Base-by-base conservation (phyloP, 1,140 invertebrate species). In the Drosophila hydei region DNA sequence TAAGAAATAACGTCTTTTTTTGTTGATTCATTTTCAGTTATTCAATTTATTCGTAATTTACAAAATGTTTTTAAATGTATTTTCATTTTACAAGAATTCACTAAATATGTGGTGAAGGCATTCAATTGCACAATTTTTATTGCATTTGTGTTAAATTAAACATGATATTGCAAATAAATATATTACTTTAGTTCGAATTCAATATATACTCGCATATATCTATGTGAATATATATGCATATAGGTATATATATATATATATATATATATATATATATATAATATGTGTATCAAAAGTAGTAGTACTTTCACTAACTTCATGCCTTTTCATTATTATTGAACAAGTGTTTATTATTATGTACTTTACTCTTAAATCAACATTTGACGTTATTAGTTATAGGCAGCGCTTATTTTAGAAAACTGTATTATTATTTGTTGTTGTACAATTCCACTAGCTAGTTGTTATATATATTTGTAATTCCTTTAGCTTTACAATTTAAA, bases 291-390 rank as follows among this genome's bases (percentile, higher is more conserved):
- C 69, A 81, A 85, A 85, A 85, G 64, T 77, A 63, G 77, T 59
- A 50, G 61, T 81, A 62, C 63, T 81, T 83, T 70, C 77, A 87
- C 27, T 74, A 30, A 68, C 70, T 77, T 70, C 71, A 87, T 85
- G 72, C 54, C 51, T 48, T 71, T 63, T 59, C 55, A 61, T 56
- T 67, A 45, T 45, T 47, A 83, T 71, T 55, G 56, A 83, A 83
- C 75, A 75, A 83, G 68, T 77, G 38, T 42, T 42, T 16, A 64
- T 76, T 54, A 38, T 45, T 56, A 65, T 77, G 68, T 74, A 77
- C 70, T 72, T 74, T 72, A 67, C 47, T 58, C 78, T 87, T 88
- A 87, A 75, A 77, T 78, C 77, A 88, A 87, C 75, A 78, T 75
- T 68, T 68, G 64, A 74, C 33, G 38, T 59, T 45, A 4, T 45